Evolutionary conservation across 35 echinoderm and acorn worm genomes (phyloP), one percentile per base, ranked within the genome.

Genomic region (Apostichopus parvimensis): DNA sequence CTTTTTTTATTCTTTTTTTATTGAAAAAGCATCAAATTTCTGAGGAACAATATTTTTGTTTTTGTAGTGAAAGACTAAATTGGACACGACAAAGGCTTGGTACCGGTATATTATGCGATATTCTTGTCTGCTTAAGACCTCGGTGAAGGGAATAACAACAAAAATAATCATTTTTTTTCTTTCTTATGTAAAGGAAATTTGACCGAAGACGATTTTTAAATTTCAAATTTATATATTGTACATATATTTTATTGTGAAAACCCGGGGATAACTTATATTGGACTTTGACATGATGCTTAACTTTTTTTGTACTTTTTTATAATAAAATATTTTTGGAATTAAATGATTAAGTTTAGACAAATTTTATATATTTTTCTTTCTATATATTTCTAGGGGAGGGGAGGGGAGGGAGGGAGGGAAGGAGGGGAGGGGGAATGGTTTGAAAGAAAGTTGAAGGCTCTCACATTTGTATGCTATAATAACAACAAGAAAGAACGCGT

Each of bases 81-180:
- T 68, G 9, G 54, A 55, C 54, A 55, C 52, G 79, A 82, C 79
- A 82, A 82, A 82, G 79, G 79, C 79, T 82, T 82, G 79, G 79
- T 45, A 45, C 34, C 34, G 34, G 34, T 82, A 82, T 82, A 53
- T 82, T 82, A 68, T 55, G 55, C 17, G 55, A 82, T 82, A 82
- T 57, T 82, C 79, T 82, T 82, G 79, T 82, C 79, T 25, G 79
- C 79, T 82, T 82, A 14, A 55, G 79, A 56, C 52, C 79, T 53
- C 8, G 25, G 45, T 17, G 79, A 53, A 24, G 45, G 52, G 17
- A 82, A 45, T 45, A 45, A 45, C 34, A 45, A 45, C 34, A 45
- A 45, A 2, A 45, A 45, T 1, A 1, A 45, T 45, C 34, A 3
- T 45, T 45, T 45, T 45, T 45, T 45, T 45, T 45, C 34, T 45